Base-by-base conservation (phyloP, 2,888 invertebrate genomes). In the Ichneumon xanthorius region DNA sequence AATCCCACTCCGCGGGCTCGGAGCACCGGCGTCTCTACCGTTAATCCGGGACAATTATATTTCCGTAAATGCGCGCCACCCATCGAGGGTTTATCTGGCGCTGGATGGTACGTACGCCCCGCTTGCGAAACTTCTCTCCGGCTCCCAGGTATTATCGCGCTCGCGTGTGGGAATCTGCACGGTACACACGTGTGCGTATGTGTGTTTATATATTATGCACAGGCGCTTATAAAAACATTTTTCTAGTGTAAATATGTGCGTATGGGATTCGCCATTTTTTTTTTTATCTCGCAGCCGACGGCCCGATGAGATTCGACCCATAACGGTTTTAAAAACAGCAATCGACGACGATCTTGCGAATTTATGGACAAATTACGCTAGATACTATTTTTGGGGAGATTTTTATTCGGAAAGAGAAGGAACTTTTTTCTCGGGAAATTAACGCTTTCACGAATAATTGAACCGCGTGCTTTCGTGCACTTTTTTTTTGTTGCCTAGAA, bases 41-140 rank as follows among this genome's bases (percentile, higher is more conserved):
- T 86, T 86, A 86, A 86, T 86, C 86, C 83, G 77, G 86, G 55
- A 83, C 83, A 83, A 86, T 86, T 86, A 86, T 86, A 86, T 86
- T 86, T 86, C 83, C 83, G 86, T 80, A 83, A 86, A 83, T 68
- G 83, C 68, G 82, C 72, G 53, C 77, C 82, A 83, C 80, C 86
- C 83, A 80, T 77, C 77, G 80, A 85, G 86, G 83, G 68, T 80
- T 86, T 86, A 86, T 86, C 86, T 78, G 26, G 40, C 19, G 80
- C 45, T 67, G 55, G 76, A 80, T 80, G 82, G 82, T 79, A 61
- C 70, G 58, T 63, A 33, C 67, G 67, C 33, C 45, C 4, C 45
- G 73, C 77, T 85, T 75, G 58, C 61, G 53, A 82, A 80, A 82
- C 71, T 82, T 68, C 63, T 75, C 68, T 67, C 50, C 61, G 45